Evolutionary conservation across 2,888 invertebrate genomes (phyloP).

Genomic region (Meiosimyza platycephala): DNA sequence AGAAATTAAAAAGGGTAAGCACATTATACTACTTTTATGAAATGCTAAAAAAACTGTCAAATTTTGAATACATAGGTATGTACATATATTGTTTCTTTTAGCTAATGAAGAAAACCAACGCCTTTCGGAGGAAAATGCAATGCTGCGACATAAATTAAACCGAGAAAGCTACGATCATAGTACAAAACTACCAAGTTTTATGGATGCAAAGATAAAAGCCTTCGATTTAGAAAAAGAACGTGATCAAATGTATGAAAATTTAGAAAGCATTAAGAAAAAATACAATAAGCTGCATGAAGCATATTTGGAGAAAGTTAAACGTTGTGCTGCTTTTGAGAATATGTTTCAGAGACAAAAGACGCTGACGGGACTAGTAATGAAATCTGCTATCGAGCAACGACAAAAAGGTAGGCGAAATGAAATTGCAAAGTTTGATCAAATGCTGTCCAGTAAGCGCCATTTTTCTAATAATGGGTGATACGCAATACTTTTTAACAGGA

Average conservation of each 20-base stretch:
- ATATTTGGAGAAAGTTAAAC: constrained; percentile 57
- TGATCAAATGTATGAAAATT: constrained; percentile 55
- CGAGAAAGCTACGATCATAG: constrained; percentile 49
- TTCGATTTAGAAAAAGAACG: constrained; percentile 59
- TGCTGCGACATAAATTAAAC: constrained; percentile 55
- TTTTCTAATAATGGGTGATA: no score
- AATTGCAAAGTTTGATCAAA: no score
- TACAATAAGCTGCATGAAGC: constrained; percentile 61
- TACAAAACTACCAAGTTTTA: constrained; percentile 50
- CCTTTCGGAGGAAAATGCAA: constrained; percentile 57
- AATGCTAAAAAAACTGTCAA: no score
- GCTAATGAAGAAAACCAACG: constrained; percentile 55
- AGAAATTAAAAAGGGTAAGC: constrained; percentile 52
- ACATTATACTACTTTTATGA: no score
- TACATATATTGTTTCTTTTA: constrained; percentile 40
- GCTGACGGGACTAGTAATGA: constrained; percentile 61
- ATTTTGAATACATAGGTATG: no score
- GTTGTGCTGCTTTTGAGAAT: constrained; percentile 60
- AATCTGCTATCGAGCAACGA: constrained; percentile 55
- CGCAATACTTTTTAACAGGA: no score
- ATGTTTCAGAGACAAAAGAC: constrained; percentile 59
- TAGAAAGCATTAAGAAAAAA: constrained; percentile 58
- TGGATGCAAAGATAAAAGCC: constrained; percentile 56
- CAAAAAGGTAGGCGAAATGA: constrained; percentile 36
- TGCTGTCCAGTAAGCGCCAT: no score